These are phyloP conservation scores for Enteromius paludinosus DNA, from an alignment of 2,797 vertebrate genomes.

Conservation along the genomic window DNA sequence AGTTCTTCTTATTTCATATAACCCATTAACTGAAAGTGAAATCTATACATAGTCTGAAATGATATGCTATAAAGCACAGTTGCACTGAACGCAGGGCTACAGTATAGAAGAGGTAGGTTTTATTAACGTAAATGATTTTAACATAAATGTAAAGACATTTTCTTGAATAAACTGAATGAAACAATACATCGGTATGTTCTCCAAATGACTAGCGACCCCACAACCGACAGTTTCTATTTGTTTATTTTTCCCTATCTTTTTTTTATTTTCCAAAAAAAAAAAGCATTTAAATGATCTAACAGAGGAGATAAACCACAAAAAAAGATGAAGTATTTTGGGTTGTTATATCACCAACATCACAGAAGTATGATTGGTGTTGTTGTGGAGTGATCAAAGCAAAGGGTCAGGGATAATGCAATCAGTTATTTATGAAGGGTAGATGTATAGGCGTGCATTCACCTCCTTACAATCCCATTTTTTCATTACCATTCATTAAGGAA, in stretches of 20 bases:
- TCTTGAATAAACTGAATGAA: neutral
- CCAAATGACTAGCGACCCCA: neutral
- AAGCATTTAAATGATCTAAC: neutral
- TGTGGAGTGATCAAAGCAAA: neutral
- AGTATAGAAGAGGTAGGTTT: neutral
- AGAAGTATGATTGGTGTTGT: neutral
- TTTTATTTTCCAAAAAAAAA: no score
- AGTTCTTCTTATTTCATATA: conserved; percentile 27
- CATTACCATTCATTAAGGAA: neutral
- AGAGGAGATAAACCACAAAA: neutral
- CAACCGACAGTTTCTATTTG: no score
- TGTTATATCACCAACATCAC: neutral
- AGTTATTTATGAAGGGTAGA: conserved; percentile 5
- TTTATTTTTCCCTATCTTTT: no score
- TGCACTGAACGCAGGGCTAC: neutral
- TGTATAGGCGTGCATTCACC: neutral
- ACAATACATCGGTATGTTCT: neutral
- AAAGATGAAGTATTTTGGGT: neutral
- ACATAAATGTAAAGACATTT: no score
- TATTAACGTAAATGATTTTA: neutral
- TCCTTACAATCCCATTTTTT: neutral
- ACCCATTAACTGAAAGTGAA: conserved; percentile 20
- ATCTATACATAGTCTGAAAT: neutral
- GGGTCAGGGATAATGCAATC: neutral
- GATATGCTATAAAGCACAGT: neutral